Base-by-base conservation (phyloP, 2,888 invertebrate species). In the Monoplex corrugatus region DNA sequence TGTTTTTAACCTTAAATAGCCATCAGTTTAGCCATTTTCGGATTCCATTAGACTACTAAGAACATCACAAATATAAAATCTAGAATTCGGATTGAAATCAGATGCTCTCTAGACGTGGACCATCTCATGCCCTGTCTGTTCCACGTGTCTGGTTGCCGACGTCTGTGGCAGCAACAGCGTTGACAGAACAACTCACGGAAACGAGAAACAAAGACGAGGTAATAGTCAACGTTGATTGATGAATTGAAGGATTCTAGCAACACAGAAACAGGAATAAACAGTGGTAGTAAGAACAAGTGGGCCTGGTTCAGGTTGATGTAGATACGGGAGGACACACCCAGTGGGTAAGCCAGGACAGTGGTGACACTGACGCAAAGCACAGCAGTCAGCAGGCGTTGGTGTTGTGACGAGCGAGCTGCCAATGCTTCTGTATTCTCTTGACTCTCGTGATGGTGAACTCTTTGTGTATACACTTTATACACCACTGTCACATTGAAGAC, bases 401-500 rank as follows among this genome's bases (percentile, higher is more conserved):
- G 10, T 23, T 68, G 23, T 2, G 78, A 40, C 28, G 23, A 23
- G n/a, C n/a, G 28, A n/a, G 82, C 43, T 44, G 43, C 43, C 1
- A 43, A 44, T 28, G 44, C 44, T n/a, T 1, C 43, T 6, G 13
- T n/a, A 3, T 10, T 0, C 16, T 32, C 35, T 2, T 82, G 43
- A 43, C 82, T 23, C 19, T n/a, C 38, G 44, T 19, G 13, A 3
- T 5, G 6, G 8, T 16, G 35, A 8, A 28, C 19, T 8, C 44
- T 23, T 6, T 38, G 82, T 43, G 1, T n/a, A 23, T 32, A 44
- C 38, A 82, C 44, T 16, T n/a, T 44, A 6, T n/a, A 19, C 5
- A 86, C 44, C 44, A 83, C 44, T 23, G 19, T 43, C 23, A 83
- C 43, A 43, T 86, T 86, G 43, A 86, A 23, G 38, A 86, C n/a